Base-by-base conservation (phyloP, 2,113 vertebrate genomes). In the Prietella phreatophila region DNA sequence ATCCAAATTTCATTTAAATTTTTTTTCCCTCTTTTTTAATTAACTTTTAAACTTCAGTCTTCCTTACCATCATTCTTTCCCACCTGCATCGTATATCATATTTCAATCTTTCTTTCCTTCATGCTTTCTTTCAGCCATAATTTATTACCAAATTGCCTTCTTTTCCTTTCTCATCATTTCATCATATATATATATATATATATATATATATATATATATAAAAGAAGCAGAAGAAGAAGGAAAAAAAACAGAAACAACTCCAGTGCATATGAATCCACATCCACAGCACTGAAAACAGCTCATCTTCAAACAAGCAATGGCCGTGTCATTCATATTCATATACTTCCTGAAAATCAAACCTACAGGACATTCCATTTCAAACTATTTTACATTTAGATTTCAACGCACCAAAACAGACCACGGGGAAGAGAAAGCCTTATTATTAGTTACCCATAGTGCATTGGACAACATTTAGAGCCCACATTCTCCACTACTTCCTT, bases 361-460 rank as follows among this genome's bases (percentile, higher is more conserved):
- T 67, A 67, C 85, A 82, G 86, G 79, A 82, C 63, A 58, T 87
- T 82, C 22, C 33, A 50, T 75, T 60, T 75, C 67, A 19, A 30
- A 79, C 56, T 82, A 36, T 42, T 87, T 87, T 82, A 65, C 86
- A 86, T 86, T 55, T 86, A 86, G 22, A 86, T 86, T 81, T 86
- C 85, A 36, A 27, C n/a, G 11, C 53, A 22, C 56, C 58, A 80
- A 80, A 65, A n/a, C 14, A 67, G 30, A 65, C 17, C 85, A 67
- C n/a, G 22, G 85, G 39, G 39, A 75, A 60, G 36, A 87, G 27
- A 76, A 73, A 39, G 61, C 79, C 30, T 86, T 69, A 56, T 86
- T 69, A 71, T 67, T 30, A 39, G 53, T 86, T 75, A 75, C 69
- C 36, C 65, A 42, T 56, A 53, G 13, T 71, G 58, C 39, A 86